Percentiles rank a stretch among this genome's conserved stretches.
Evolutionary conservation across 2,113 vertebrate species (phyloP).

Genomic region (Piprites chloris): DNA sequence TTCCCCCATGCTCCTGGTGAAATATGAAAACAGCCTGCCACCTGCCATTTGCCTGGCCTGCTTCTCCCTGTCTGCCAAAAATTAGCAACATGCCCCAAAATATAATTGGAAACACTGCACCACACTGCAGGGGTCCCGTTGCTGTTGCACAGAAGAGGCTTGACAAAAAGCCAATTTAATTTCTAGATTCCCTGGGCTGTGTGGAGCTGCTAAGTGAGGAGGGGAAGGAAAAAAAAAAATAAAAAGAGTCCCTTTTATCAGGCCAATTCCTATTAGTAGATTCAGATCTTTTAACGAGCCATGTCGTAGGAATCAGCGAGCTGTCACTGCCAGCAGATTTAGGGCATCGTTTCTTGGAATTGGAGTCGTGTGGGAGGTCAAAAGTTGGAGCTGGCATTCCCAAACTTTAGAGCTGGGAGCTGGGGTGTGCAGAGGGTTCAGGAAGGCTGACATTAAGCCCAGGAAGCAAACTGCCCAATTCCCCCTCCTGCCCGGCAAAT

Average conservation of each 20-base stretch:
- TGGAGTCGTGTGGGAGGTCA: not conserved
- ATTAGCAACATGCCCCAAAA: slow-evolving; percentile 52
- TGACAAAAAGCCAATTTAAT: slow-evolving; percentile 61
- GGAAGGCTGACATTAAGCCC: not conserved
- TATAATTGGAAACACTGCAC: slow-evolving; percentile 64
- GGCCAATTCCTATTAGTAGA: slow-evolving; percentile 53
- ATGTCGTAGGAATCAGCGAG: not conserved
- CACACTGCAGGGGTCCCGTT: slow-evolving; percentile 33
- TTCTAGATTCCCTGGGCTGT: slow-evolving; percentile 35
- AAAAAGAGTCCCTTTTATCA: slow-evolving; percentile 15
- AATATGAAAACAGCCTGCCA: slow-evolving; percentile 57
- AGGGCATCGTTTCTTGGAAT: slow-evolving; percentile 1
- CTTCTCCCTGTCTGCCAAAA: slow-evolving; percentile 52
- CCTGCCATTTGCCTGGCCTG: slow-evolving; percentile 58
- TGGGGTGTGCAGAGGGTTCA: rapidly evolving
- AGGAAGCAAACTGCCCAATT: rapidly evolving
- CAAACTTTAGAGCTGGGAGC: not conserved
- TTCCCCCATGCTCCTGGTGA: slow-evolving; percentile 12
- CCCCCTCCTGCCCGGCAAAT: not conserved
- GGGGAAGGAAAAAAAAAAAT: not conserved
- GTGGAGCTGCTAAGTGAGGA: slow-evolving; percentile 16
- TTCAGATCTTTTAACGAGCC: slow-evolving; percentile 18
- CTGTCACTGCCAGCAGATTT: slow-evolving; percentile 11
- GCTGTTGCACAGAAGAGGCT: slow-evolving; percentile 38
- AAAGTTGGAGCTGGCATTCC: not conserved